Evolutionary conservation across 2,888 invertebrate genomes (phyloP), one percentile per base, ranked within the genome.

Genomic region (Perithous albicinctus): DNA sequence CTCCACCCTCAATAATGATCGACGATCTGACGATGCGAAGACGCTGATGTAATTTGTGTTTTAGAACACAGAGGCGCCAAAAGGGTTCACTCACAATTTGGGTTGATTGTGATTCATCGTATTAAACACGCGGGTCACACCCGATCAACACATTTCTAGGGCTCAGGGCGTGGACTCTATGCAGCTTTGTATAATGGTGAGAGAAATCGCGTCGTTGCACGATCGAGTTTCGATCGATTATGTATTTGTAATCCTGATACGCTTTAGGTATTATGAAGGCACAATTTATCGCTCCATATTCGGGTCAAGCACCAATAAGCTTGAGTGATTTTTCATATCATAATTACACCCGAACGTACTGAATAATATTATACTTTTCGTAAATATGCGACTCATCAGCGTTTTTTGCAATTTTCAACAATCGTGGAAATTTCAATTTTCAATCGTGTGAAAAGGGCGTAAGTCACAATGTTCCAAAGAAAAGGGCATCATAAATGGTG

Each of bases 271-370:
- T 48, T 41, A 41, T 29, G 43, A 48, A 26, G 73, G 54, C 61
- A 56, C n/a, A n/a, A n/a, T 76, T 72, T 51, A 66, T 63, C 29
- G 48, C 3, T 0, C 2, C 15, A 38, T 4, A 73, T 81, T 46
- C 69, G 78, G 84, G 86, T 86, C 85, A 86, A 72, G 78, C 48
- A 48, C 82, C 85, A 86, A 89, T 87, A 80, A 79, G 77, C 48
- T 84, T 85, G 84, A 86, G 85, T 86, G n/a, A n/a, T n/a, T n/a
- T n/a, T n/a, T n/a, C n/a, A n/a, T n/a, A n/a, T n/a, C n/a, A n/a
- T n/a, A n/a, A n/a, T n/a, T n/a, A n/a, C n/a, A n/a, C n/a, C n/a
- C n/a, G n/a, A n/a, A n/a, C n/a, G n/a, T n/a, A n/a, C n/a, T n/a
- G n/a, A n/a, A n/a, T n/a, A n/a, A n/a, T n/a, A n/a, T n/a, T n/a